phyloP scores from a whole-genome alignment of 2,113 vertebrate genomes.

The Pelecanoides urinatrix region DNA sequence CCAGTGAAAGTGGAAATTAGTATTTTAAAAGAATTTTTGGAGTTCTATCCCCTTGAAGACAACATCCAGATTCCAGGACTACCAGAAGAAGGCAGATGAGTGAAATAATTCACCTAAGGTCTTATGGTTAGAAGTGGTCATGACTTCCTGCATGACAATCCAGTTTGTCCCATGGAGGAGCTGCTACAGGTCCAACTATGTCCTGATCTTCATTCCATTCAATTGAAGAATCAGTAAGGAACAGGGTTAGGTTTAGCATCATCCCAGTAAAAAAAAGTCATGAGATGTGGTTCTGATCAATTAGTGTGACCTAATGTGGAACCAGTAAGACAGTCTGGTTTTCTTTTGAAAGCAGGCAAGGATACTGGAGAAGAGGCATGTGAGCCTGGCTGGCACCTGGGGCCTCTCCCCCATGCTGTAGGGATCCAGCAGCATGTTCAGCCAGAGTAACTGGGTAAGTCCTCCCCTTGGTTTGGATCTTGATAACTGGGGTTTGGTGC shows the following conservation, averaged over 20 bases:
- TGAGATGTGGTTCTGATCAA: background rate
- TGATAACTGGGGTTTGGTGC: background rate
- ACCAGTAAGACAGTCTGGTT: background rate
- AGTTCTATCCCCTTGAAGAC: background rate
- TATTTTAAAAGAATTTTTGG: background rate
- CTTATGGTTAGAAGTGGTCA: background rate
- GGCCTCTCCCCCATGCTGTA: background rate
- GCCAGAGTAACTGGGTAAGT: background rate
- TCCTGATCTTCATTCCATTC: background rate
- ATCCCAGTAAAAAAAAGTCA: background rate
- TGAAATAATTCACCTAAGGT: background rate
- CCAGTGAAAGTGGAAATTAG: background rate
- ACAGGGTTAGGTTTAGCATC: background rate
- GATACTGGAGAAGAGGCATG: background rate
- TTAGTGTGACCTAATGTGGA: background rate
- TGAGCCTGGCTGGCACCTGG: background rate
- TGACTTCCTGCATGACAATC: background rate
- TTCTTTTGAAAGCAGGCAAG: background rate
- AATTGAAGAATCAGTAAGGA: background rate
- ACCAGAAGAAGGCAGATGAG: background rate
- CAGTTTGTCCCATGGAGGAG: background rate
- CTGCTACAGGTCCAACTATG: background rate
- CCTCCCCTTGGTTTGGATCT: background rate
- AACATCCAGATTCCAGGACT: background rate
- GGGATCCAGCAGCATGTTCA: background rate